A percentile compares a stretch with the other conserved stretches of the same genome.
These are phyloP conservation scores for Myopa tessellatipennis DNA, from an alignment of 2,888 invertebrate genomes.

Conservation along the genomic window DNA sequence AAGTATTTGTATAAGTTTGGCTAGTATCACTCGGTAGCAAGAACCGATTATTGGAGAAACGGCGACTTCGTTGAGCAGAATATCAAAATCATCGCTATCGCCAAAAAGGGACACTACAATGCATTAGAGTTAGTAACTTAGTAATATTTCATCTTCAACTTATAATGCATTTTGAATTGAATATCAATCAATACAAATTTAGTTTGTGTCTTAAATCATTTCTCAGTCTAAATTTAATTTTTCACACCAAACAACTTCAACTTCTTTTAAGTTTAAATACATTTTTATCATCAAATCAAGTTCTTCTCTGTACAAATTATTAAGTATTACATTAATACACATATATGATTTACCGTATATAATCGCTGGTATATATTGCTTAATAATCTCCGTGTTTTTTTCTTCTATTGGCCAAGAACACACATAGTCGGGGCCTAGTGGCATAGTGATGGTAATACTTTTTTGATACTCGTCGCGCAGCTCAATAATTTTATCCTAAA, in stretches of 20 bases:
- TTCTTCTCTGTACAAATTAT: neutral
- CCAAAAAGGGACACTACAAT: constrained; percentile 59
- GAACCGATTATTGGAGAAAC: constrained; percentile 63
- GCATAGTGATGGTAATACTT: constrained; percentile 54
- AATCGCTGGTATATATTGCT: constrained; percentile 59
- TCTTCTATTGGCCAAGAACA: constrained; percentile 62
- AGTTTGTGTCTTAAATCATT: too few species aligned
- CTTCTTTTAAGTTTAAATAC: neutral
- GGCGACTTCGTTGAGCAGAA: constrained; percentile 56
- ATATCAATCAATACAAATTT: too few species aligned
- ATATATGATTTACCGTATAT: constrained; percentile 53
- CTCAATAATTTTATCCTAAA: constrained; percentile 64
- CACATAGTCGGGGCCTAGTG: constrained; percentile 55
- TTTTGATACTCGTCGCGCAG: constrained; percentile 65
- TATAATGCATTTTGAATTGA: too few species aligned
- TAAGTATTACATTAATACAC: neutral
- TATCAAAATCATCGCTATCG: constrained; percentile 52
- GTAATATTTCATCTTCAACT: too few species aligned
- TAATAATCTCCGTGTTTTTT: constrained; percentile 55
- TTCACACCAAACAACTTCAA: too few species aligned
- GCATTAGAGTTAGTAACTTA: neutral
- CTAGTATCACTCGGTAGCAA: constrained; percentile 61
- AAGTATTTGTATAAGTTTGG: constrained; percentile 63
- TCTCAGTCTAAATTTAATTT: too few species aligned
- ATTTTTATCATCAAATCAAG: neutral